These are phyloP conservation scores for Psittacula derbiana DNA, from an alignment of 2,797 vertebrate species.

Conservation along the genomic window DNA sequence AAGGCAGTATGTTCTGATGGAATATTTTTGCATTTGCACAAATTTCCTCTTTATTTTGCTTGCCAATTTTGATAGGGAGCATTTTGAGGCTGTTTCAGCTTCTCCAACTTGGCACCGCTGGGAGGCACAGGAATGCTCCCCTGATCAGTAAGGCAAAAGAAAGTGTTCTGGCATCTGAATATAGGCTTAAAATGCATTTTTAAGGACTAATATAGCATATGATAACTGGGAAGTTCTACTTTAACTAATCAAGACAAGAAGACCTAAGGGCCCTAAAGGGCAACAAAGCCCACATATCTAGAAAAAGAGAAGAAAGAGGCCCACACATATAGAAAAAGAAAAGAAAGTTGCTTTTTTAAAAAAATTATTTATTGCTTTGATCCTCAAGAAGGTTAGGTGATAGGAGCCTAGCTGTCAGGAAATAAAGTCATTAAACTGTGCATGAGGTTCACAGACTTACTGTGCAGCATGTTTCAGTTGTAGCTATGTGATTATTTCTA, in stretches of 20 bases:
- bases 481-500: neutral
- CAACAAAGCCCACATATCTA: neutral
- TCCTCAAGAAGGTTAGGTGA: neutral
- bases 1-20: conserved; percentile 62
- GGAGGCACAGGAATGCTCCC: neutral
- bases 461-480: neutral
- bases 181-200: neutral
- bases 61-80: conserved; percentile 25
- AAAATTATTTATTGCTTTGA: neutral
- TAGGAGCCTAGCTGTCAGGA: conserved; percentile 10
- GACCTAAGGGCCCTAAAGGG: neutral
- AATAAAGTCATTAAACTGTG: conserved; percentile 3
- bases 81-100: neutral
- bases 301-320: neutral
- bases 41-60: conserved; percentile 44
- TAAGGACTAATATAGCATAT: neutral
- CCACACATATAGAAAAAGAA: neutral
- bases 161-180: neutral
- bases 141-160: neutral
- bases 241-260: neutral
- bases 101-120: neutral
- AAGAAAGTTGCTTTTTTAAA: neutral
- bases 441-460: neutral
- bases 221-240: neutral
- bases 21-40: conserved; percentile 47